A percentile compares a stretch with the other conserved stretches of the same genome.
Conservation (phyloP, 2,113 vertebrate genomes). For the Syngnathoides biaculeatus region DNA sequence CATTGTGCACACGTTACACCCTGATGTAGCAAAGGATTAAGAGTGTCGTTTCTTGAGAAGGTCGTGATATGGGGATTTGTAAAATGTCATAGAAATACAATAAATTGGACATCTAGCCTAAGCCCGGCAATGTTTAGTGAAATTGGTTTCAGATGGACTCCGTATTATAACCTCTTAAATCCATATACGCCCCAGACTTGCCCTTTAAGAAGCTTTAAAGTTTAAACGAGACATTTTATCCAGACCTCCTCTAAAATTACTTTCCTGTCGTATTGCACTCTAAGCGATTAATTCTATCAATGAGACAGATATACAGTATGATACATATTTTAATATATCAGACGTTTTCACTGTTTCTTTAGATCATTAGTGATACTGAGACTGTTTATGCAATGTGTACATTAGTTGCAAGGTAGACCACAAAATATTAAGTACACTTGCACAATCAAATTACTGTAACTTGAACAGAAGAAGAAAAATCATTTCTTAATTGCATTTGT, state of each 20-base stretch:
- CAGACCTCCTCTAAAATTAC: background rate
- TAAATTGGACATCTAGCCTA: slow-evolving; percentile 16
- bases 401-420: background rate
- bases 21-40: slow-evolving; percentile 37
- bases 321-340: background rate
- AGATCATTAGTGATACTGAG: background rate
- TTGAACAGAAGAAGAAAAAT: background rate
- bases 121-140: slow-evolving; percentile 5
- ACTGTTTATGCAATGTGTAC: background rate
- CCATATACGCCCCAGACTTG: background rate
- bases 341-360: background rate
- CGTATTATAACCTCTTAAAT: slow-evolving; percentile 10
- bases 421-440: background rate
- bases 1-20: slow-evolving; percentile 21
- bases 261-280: background rate
- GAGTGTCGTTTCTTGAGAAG: slow-evolving; percentile 30
- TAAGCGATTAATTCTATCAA: background rate
- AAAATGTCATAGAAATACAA: slow-evolving; percentile 40
- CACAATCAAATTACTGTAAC: background rate
- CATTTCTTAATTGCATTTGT: too few relatives aligned
- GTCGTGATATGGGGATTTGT: slow-evolving; percentile 35
- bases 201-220: slow-evolving; percentile 6
- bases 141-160: slow-evolving; percentile 19
- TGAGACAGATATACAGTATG: background rate
- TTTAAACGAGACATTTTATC: slow-evolving; percentile 5